These are phyloP conservation scores for Atethmia centrago DNA, from an alignment of 2,888 invertebrate genomes.

Conservation along the genomic window DNA sequence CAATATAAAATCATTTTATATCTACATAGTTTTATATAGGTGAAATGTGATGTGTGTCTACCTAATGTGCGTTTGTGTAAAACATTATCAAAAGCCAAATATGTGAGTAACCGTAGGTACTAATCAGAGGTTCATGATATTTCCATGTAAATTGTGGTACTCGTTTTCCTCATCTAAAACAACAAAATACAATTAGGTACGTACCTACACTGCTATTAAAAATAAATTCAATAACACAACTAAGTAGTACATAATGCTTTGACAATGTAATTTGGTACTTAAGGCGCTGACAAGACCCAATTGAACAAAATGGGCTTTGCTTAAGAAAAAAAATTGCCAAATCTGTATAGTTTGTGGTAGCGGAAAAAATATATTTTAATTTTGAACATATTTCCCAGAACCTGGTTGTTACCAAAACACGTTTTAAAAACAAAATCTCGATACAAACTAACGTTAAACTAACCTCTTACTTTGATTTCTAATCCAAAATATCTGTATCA, in stretches of 20 bases:
- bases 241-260: too few species aligned
- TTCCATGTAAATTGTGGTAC: not conserved
- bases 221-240: not conserved
- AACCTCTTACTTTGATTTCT: too few species aligned
- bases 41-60: not conserved
- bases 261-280: not conserved
- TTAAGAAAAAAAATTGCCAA: too few species aligned
- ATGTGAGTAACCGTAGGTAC: conserved; percentile 23
- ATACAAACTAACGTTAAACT: too few species aligned
- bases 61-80: conserved; percentile 8
- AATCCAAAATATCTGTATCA: too few species aligned
- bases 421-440: too few species aligned
- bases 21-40: not conserved
- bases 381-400: too few species aligned
- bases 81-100: conserved; percentile 29
- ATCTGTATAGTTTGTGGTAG: too few species aligned
- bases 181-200: not conserved
- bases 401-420: too few species aligned
- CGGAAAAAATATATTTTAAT: too few species aligned
- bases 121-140: conserved; percentile 36
- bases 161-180: conserved; percentile 25
- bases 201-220: not conserved
- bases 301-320: too few species aligned
- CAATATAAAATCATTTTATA: not conserved
- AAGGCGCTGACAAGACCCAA: too few species aligned